Conservation (phyloP, 2,888 invertebrate species). For the Phania funesta region DNA sequence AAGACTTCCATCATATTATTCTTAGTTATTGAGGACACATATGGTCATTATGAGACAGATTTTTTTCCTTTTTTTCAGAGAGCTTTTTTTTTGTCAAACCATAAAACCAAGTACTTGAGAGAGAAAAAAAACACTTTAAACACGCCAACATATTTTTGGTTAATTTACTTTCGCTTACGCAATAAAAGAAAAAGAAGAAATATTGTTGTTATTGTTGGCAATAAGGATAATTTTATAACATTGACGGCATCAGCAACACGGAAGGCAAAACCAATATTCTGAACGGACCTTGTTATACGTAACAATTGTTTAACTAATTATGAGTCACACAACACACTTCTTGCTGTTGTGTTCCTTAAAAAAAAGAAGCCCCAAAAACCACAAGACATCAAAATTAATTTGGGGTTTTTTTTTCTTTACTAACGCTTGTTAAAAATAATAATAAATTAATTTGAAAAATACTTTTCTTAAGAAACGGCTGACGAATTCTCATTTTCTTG, state of each 20-base stretch:
- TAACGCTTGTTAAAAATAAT: conserved; percentile 32
- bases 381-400: conserved; percentile 9
- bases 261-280: not conserved
- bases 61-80: not conserved
- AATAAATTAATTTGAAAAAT: not conserved
- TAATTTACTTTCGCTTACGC: not conserved
- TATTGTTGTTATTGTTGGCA: conserved; percentile 20
- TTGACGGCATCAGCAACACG: no score
- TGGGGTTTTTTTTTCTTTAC: not conserved
- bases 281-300: not conserved
- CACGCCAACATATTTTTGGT: conserved; percentile 54
- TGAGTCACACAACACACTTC: conserved; percentile 1
- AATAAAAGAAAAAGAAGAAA: not conserved
- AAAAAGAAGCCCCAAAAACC: not conserved
- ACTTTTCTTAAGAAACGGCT: not conserved
- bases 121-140: conserved; percentile 55
- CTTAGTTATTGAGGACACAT: not conserved
- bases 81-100: conserved; percentile 25
- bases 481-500: conserved; percentile 10
- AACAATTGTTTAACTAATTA: not conserved
- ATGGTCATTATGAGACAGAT: not conserved
- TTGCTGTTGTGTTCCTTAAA: not conserved
- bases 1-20: no score
- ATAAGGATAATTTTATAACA: conserved; percentile 28
- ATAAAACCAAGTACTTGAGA: conserved; percentile 46